phyloP scores from a whole-genome alignment of 2,113 vertebrate species.

The Onychostruthus taczanowskii region DNA sequence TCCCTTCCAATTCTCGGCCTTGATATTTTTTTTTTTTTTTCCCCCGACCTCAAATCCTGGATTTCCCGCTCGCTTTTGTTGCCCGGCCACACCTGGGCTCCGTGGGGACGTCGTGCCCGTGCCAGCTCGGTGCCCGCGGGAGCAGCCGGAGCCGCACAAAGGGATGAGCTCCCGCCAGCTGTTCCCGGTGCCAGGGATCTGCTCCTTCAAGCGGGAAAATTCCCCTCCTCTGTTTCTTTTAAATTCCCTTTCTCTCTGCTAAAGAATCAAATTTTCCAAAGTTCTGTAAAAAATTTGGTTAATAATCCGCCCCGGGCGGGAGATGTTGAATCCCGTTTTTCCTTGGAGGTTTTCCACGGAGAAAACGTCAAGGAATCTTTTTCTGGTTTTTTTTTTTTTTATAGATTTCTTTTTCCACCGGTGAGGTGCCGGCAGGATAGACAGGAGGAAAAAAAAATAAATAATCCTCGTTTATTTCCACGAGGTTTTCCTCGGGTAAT shows the following conservation, averaged over 20 bases:
- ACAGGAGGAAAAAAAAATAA: no score
- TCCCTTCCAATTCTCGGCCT: no score
- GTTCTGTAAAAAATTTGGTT: neutral
- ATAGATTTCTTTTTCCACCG: fast-evolving
- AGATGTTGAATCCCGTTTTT: no score
- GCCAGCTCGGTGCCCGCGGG: neutral
- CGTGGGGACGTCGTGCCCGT: neutral
- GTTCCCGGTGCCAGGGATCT: neutral
- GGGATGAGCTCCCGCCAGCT: neutral
- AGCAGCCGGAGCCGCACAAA: neutral
- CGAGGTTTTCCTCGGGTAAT: neutral
- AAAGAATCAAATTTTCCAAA: neutral
- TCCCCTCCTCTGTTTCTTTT: no score
- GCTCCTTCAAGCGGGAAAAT: neutral
- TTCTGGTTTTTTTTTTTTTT: fast-evolving
- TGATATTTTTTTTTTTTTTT: no score
- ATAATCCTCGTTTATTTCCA: fast-evolving
- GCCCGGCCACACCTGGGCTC: neutral
- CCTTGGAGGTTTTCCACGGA: fast-evolving
- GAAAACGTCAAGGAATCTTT: neutral
- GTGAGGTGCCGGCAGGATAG: fast-evolving
- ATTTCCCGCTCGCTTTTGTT: no score
- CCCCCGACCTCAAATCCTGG: no score
- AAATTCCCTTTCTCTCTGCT: neutral
- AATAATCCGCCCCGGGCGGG: neutral